These are phyloP conservation scores for Cyclina sinensis DNA, from an alignment of 1,140 invertebrate species.

Conservation along the genomic window DNA sequence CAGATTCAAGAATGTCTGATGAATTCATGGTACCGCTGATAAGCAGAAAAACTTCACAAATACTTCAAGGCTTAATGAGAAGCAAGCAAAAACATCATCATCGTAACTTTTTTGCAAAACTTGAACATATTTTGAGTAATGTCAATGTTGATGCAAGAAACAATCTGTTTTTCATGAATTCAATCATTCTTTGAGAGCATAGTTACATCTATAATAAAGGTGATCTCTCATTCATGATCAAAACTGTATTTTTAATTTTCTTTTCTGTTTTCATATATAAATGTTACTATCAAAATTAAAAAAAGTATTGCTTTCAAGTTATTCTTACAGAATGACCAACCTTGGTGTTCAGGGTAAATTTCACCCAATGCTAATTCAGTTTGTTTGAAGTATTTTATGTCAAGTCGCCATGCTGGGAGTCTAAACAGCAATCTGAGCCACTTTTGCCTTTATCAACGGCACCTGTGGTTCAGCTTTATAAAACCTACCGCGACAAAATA, in stretches of 20 bases:
- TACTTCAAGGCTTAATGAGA: neutral
- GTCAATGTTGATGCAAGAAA: too few species aligned
- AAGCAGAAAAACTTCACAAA: too few species aligned
- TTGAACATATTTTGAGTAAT: too few species aligned
- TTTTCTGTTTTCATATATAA: too few species aligned
- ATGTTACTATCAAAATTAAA: too few species aligned
- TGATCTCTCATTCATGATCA: too few species aligned
- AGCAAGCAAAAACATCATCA: neutral
- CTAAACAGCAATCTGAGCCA: neutral
- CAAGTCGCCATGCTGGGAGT: neutral
- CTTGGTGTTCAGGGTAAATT: neutral
- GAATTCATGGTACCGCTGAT: neutral
- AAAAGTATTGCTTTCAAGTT: too few species aligned
- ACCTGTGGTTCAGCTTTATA: neutral
- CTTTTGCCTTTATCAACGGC: neutral
- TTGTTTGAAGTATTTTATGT: slow-evolving; percentile 22
- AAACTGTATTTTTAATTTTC: too few species aligned
- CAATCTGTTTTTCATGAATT: too few species aligned
- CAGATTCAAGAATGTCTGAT: neutral
- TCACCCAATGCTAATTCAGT: neutral
- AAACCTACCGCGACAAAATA: neutral
- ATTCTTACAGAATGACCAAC: neutral
- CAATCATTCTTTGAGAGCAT: too few species aligned
- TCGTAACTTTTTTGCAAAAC: too few species aligned
- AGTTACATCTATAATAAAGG: too few species aligned